phyloP scores from a whole-genome alignment of 1,140 invertebrate genomes.

The Danaus plexippus region DNA sequence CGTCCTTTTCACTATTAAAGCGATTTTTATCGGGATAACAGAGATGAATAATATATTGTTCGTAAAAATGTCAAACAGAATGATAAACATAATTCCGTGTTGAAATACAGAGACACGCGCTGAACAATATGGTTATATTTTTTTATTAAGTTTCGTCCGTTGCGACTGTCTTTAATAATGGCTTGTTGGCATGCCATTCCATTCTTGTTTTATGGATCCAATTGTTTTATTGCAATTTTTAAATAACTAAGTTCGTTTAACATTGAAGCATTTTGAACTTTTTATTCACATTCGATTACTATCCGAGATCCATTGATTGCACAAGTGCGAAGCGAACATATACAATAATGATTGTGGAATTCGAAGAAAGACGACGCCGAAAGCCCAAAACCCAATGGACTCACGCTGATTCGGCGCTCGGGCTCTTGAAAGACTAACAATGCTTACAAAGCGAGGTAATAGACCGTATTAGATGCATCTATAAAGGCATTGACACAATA shows the following conservation, averaged over 20 bases:
- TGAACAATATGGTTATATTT: constrained; percentile 36
- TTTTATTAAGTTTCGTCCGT: neutral
- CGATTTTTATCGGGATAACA: constrained; percentile 29
- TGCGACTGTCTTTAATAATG: too few species aligned
- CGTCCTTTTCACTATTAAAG: constrained; percentile 33
- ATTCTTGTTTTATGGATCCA: too few species aligned
- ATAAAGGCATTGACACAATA: constrained; percentile 48
- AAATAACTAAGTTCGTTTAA: too few species aligned
- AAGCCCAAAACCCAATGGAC: constrained; percentile 23
- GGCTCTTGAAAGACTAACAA: constrained; percentile 42
- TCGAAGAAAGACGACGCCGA: constrained; percentile 35
- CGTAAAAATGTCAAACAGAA: constrained; percentile 67
- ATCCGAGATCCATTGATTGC: constrained; percentile 11
- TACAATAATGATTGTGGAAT: constrained; percentile 22
- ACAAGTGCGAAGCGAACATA: constrained; percentile 9
- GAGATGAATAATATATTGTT: constrained; percentile 48
- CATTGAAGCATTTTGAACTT: too few species aligned
- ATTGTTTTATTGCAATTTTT: too few species aligned
- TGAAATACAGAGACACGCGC: constrained; percentile 48
- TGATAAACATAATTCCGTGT: constrained; percentile 67
- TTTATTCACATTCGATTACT: too few species aligned
- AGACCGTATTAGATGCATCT: constrained; percentile 45
- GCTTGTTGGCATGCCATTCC: too few species aligned
- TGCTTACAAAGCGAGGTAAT: constrained; percentile 40
- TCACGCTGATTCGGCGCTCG: constrained; percentile 46